Evolutionary conservation across 2,888 invertebrate genomes (phyloP).

Genomic region (Adelognathus sp.): DNA sequence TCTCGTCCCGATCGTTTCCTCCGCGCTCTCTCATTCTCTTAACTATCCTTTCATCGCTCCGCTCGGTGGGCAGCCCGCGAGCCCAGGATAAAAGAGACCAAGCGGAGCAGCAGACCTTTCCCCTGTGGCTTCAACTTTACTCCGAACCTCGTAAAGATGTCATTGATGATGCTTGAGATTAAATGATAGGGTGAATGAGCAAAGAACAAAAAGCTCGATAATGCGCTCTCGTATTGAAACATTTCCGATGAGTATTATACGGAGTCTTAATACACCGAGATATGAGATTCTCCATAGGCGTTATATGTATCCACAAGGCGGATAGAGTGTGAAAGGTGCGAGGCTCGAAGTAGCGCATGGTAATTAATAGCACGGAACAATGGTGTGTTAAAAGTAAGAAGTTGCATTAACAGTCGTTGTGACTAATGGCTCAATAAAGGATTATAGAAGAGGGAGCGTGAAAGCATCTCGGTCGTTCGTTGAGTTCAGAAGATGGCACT

Average conservation of each 20-base stretch:
- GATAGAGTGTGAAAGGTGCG: conserved; percentile 24
- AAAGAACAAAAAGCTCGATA: conserved; percentile 5
- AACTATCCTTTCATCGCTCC: neutral
- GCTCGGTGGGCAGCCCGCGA: conserved; percentile 32
- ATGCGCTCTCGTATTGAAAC: neutral
- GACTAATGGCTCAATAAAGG: conserved; percentile 57
- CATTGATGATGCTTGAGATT: conserved; percentile 69
- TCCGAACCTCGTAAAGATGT: conserved; percentile 70
- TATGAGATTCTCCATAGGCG: conserved; percentile 28
- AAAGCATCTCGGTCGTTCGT: conserved; percentile 48
- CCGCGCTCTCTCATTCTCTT: neutral
- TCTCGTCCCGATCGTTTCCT: conserved; percentile 26
- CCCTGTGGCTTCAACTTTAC: conserved; percentile 57
- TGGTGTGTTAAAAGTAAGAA: conserved; percentile 18
- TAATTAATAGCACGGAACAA: conserved; percentile 50
- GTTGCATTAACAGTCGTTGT: conserved; percentile 35
- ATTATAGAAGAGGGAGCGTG: conserved; percentile 48
- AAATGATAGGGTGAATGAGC: conserved; percentile 33
- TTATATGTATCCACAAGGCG: neutral
- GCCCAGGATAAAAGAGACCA: conserved; percentile 31
- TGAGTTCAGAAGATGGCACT: conserved; percentile 24
- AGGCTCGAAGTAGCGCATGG: conserved; percentile 21
- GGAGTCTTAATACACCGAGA: conserved; percentile 65
- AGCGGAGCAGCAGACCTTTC: conserved; percentile 40
- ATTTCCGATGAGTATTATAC: conserved; percentile 32